Evolutionary conservation across 2,888 invertebrate species (phyloP).

Genomic region (Palloptera scutellata): DNA sequence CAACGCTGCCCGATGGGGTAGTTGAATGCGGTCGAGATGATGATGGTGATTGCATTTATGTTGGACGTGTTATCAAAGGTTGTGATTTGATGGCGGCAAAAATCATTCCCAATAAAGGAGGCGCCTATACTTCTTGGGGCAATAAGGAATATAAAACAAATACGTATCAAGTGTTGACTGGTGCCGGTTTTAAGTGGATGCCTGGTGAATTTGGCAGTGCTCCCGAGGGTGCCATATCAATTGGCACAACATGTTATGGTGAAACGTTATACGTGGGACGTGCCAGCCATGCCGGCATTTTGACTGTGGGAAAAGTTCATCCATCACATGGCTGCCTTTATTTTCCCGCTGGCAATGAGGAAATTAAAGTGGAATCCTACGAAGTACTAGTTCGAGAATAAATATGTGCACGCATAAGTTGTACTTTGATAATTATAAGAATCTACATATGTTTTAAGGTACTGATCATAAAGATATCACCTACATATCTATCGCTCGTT

Average conservation of each 20-base stretch:
- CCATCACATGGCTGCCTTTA: conserved; percentile 66
- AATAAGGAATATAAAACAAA: conserved; percentile 66
- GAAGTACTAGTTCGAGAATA: conserved; percentile 61
- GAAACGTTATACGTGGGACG: conserved; percentile 69
- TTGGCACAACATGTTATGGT: conserved; percentile 64
- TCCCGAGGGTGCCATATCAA: conserved; percentile 59
- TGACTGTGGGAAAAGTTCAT: conserved; percentile 69
- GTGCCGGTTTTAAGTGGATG: conserved; percentile 68
- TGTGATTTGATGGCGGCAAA: conserved; percentile 72
- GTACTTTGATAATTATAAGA: no score
- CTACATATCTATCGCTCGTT: no score
- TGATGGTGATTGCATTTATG: conserved; percentile 61
- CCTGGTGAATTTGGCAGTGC: conserved; percentile 62
- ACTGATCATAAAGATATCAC: no score
- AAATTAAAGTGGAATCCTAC: conserved; percentile 63
- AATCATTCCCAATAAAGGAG: conserved; percentile 65
- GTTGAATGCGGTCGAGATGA: conserved; percentile 62
- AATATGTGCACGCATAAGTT: conserved; percentile 34
- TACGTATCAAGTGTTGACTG: conserved; percentile 66
- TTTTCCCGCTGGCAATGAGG: conserved; percentile 65
- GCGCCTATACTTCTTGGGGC: conserved; percentile 58
- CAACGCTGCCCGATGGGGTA: conserved; percentile 56
- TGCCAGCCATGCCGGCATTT: conserved; percentile 67
- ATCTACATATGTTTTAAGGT: no score
- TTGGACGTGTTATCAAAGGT: conserved; percentile 66